Evolutionary conservation across 2,888 invertebrate species (phyloP).

Genomic region (Mantis religiosa): DNA sequence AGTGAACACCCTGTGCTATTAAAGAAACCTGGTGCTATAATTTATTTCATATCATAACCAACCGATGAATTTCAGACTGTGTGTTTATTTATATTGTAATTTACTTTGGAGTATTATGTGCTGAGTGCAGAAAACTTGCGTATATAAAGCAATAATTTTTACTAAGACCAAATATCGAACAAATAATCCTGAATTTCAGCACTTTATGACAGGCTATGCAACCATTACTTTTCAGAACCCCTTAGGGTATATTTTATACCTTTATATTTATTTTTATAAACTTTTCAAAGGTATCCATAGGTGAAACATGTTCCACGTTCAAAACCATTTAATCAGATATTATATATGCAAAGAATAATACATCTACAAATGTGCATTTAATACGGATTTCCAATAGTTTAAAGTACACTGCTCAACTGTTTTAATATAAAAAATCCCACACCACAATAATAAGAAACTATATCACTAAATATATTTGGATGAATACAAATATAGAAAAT

Average conservation of each 20-base stretch:
- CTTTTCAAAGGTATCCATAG: too few species aligned
- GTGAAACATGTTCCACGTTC: too few species aligned
- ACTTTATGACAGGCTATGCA: neutral
- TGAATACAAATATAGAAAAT: too few species aligned
- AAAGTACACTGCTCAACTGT: too few species aligned
- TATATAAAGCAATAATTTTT: neutral
- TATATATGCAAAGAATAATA: too few species aligned
- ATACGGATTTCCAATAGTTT: too few species aligned
- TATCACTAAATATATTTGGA: too few species aligned
- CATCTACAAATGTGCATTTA: too few species aligned
- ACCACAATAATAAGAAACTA: too few species aligned
- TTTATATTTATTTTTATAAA: neutral
- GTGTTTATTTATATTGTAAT: neutral
- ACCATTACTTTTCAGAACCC: neutral
- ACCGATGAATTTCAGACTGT: neutral
- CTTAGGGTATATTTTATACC: neutral
- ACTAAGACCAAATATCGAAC: neutral
- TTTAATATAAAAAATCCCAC: too few species aligned
- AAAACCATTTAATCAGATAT: too few species aligned
- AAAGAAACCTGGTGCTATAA: neutral
- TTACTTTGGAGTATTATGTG: neutral
- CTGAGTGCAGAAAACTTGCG: neutral
- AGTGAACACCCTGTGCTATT: neutral
- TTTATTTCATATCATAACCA: neutral
- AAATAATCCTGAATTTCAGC: neutral